A percentile compares a stretch with the other conserved stretches of the same genome.
Evolutionary conservation across 53 echinoderm and acorn worm genomes (phyloP).

Genomic region (Henricia sp.): DNA sequence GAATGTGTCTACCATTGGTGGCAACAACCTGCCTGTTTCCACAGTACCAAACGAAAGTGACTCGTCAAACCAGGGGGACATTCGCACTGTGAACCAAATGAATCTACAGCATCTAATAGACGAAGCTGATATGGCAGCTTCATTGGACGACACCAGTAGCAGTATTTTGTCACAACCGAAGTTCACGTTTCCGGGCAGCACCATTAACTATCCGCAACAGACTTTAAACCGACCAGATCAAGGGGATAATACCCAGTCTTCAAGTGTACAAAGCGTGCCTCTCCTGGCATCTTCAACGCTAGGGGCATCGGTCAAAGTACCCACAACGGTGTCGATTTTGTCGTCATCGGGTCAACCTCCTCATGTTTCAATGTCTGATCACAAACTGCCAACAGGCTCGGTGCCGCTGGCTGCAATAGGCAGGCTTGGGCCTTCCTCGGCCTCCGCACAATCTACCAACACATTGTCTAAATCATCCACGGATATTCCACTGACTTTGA

Average conservation of each 20-base stretch:
- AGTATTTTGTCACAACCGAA: neutral
- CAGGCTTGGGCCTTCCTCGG: slow-evolving; percentile 24
- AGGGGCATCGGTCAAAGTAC: neutral
- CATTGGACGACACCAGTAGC: neutral
- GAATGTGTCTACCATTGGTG: neutral
- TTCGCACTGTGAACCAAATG: neutral
- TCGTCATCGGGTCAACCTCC: slow-evolving; percentile 4
- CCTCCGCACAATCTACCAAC: no score
- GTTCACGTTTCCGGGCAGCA: neutral
- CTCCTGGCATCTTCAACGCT: neutral
- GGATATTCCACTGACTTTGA: slow-evolving; percentile 45
- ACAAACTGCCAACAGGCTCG: slow-evolving; percentile 39
- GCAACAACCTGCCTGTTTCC: neutral
- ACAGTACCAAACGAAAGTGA: neutral
- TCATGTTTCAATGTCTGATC: neutral
- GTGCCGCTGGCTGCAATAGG: slow-evolving; percentile 42
- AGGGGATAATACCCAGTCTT: no score
- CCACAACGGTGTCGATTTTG: slow-evolving; percentile 14
- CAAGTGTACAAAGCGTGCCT: neutral
- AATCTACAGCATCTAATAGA: slow-evolving; percentile 26
- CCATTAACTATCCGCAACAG: no score
- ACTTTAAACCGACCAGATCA: no score
- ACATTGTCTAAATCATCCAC: neutral
- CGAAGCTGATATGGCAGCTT: neutral
- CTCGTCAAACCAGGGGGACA: neutral